phyloP scores from a whole-genome alignment of 1,140 invertebrate genomes.

The Sarcophaga bullata region DNA sequence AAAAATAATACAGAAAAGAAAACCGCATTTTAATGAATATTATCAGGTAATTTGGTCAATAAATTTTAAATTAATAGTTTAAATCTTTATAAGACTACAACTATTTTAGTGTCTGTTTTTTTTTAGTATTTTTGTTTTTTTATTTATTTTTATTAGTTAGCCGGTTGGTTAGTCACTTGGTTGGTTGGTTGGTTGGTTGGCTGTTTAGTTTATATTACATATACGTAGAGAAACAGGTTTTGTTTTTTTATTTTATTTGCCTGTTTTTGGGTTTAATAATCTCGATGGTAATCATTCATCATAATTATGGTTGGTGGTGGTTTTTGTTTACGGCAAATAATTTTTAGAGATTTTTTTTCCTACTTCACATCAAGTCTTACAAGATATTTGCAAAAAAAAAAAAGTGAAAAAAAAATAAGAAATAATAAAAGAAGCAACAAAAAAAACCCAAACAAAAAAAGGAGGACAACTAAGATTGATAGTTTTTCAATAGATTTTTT shows the following conservation, averaged over 20 bases:
- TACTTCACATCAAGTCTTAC: too few relatives aligned
- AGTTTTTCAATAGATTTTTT: neutral
- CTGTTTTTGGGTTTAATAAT: neutral
- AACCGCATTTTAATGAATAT: conserved; percentile 24
- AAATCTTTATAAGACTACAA: too few relatives aligned
- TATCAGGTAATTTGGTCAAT: conserved; percentile 15
- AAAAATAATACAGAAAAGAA: neutral
- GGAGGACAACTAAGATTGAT: conserved; percentile 12
- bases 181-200: too few relatives aligned
- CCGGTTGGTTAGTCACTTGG: too few relatives aligned
- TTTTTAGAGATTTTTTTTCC: too few relatives aligned
- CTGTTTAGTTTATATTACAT: too few relatives aligned
- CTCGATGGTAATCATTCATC: conserved; percentile 16
- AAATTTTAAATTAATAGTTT: conserved; percentile 21
- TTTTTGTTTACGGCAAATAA: neutral
- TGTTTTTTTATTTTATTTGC: neutral
- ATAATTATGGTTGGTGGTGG: conserved; percentile 6
- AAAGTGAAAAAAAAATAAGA: too few relatives aligned
- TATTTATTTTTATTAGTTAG: too few relatives aligned
- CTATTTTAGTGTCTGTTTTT: neutral
- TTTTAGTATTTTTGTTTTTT: too few relatives aligned
- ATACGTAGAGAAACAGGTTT: neutral
- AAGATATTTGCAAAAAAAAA: too few relatives aligned
- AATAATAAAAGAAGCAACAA: too few relatives aligned
- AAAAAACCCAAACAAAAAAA: neutral